Evolutionary conservation across 2,888 invertebrate genomes (phyloP), one percentile per base, ranked within the genome.

Genomic region (Lordiphosa fenestrarum): DNA sequence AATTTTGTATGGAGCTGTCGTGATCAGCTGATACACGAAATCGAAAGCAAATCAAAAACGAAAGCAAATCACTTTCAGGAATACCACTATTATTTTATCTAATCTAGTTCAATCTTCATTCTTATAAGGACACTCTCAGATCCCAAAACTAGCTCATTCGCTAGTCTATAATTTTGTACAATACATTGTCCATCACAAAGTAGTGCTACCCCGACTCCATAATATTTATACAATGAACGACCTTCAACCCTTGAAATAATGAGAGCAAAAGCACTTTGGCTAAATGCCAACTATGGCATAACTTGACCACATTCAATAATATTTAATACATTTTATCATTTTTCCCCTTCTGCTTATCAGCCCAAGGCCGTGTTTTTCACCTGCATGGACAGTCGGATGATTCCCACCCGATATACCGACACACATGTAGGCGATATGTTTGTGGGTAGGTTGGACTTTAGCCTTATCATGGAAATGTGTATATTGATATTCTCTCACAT

Each of bases 341-440:
- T 59, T 68, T 62, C 41, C 63, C 41, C 38, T 46, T 70, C 81
- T 69, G 71, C 76, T 88, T 92, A 92, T 88, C 90, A 98, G 96
- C 98, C 98, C 13, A 96, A 96, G 92, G 97, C 98, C 68, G 95
- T 98, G 65, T 96, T 98, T 91, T 98, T 98, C 90, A 97, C 98
- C 40, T 99, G 98, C 90, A 98, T 99, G 95, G 98, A 99, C 92
- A 97, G 97, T 89, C 92, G 99, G 90, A 96, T 99, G 95, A 94
- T 98, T 81, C 98, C 98, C 21, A 97, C 98, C 59, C 92, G 97
- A 88, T 97, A 98, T 89, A 97, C 97, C 54, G 95, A 97, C 91
- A 96, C 96, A 53, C 94, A 96, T 90, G 96, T 98, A 68, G 99
- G 99, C 42, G 98, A 99, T 89, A 98, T 98, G 97, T 98, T 98